Base-by-base conservation (phyloP, 2,113 vertebrate species). In the Sigmodon hispidus region DNA sequence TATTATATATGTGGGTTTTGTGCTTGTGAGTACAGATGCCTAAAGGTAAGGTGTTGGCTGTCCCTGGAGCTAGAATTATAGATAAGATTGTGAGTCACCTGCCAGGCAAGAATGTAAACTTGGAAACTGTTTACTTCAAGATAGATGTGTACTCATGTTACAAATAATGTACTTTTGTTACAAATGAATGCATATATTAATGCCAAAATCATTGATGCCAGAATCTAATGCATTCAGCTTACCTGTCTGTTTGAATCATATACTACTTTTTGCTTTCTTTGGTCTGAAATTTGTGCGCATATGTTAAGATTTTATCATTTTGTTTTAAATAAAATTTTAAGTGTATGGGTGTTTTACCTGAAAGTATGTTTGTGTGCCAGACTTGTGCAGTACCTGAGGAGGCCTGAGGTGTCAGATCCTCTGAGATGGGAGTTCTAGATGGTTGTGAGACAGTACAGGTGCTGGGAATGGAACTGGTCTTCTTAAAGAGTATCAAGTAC, bases 241-340 rank as follows among this genome's bases (percentile, higher is more conserved):
- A 81, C 65, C 31, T 76, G n/a, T 63, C 91, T 61, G 72, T 84
- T 84, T 84, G 57, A 92, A 94, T 48, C 48, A 77, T 22, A 90
- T 90, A 50, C 76, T 94, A 76, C 65, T 67, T 83, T 83, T 89
- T 89, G 48, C 10, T 75, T 92, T 10, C 43, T 16, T 15, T 61
- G 69, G 31, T 31, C 57, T 91, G 70, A 87, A 94, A 94, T 92
- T 97, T 96, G 31, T 92, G 75, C 76, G n/a, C 29, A 31, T 88
- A 70, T 40, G 57, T 90, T 94, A 90, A 84, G 69, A 29, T 85
- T 83, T 83, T 13, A 7, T 29, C 5, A 57, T 81, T 21, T 61
- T 43, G 43, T 31, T 83, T 83, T 43, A 83, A 83, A 61, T 83
- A 61, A 83, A 83, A 61, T 4, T 29, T 61, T 61, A 83, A 61